phyloP scores from a whole-genome alignment of 2,888 invertebrate genomes.

The Hemistola chrysoprasaria region DNA sequence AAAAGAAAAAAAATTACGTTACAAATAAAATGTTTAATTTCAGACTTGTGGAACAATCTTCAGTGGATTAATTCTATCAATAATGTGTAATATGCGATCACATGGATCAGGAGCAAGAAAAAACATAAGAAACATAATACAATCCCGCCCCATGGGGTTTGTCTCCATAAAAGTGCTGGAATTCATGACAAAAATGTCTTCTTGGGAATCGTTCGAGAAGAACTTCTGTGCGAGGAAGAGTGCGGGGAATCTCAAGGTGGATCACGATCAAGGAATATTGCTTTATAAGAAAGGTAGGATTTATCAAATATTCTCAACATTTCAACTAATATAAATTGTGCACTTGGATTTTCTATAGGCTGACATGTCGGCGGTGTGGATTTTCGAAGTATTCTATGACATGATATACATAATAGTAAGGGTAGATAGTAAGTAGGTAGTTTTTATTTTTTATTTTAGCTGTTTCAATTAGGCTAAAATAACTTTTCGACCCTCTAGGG shows the following conservation, averaged over 20 bases:
- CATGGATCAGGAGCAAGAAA: too few relatives aligned
- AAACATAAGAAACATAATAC: constrained; percentile 42
- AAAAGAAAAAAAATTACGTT: too few relatives aligned
- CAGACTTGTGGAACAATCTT: constrained; percentile 62
- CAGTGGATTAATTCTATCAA: constrained; percentile 55
- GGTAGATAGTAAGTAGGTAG: too few relatives aligned
- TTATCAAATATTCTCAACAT: not conserved
- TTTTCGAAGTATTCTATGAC: too few relatives aligned
- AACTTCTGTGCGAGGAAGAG: constrained; percentile 44
- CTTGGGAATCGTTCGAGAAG: constrained; percentile 30
- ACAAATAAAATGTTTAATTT: too few relatives aligned
- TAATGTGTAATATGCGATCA: constrained; percentile 30
- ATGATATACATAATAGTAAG: too few relatives aligned
- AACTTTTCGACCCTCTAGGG: too few relatives aligned
- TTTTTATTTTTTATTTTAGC: too few relatives aligned
- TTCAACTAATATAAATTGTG: too few relatives aligned
- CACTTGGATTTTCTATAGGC: too few relatives aligned
- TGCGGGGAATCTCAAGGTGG: constrained; percentile 55
- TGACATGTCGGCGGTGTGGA: too few relatives aligned
- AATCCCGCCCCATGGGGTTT: constrained; percentile 51
- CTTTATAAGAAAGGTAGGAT: constrained; percentile 62
- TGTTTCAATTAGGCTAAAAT: too few relatives aligned
- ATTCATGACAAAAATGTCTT: constrained; percentile 34
- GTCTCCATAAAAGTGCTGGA: constrained; percentile 44
- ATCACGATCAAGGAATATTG: constrained; percentile 70